Percentiles rank a stretch among this genome's conserved stretches.
These are phyloP conservation scores for Nemotelus nigrinus DNA, from an alignment of 2,888 invertebrate species.

Conservation along the genomic window DNA sequence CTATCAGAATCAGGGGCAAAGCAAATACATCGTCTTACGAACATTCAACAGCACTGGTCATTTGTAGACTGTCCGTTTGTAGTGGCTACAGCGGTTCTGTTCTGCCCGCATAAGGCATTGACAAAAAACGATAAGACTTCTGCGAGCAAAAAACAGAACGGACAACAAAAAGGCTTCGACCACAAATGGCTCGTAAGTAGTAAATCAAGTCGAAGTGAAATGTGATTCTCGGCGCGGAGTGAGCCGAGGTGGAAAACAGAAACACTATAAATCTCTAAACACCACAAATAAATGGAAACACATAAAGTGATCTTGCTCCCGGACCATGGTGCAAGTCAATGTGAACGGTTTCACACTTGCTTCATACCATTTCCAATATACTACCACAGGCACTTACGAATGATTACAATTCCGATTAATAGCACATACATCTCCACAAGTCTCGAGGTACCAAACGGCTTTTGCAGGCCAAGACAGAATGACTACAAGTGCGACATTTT, in stretches of 20 bases:
- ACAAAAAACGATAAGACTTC: not conserved
- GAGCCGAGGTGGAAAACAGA: constrained; percentile 9
- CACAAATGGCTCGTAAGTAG: constrained; percentile 30
- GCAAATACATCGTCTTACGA: too few species aligned
- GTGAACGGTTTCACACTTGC: not conserved
- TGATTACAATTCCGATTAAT: constrained; percentile 3
- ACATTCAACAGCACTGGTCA: too few species aligned
- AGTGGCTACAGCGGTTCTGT: not conserved
- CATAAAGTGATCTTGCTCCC: not conserved
- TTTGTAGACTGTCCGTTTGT: not conserved
- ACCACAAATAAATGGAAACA: constrained; percentile 11
- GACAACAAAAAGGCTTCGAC: constrained; percentile 15
- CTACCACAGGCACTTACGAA: not conserved
- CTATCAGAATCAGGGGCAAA: too few species aligned
- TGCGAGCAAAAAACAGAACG: constrained; percentile 20
- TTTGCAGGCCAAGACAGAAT: not conserved
- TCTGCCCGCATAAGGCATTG: constrained; percentile 7
- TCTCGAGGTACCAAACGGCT: not conserved
- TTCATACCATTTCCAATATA: not conserved
- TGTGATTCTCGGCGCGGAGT: constrained; percentile 9
- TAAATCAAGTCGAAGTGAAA: constrained; percentile 42
- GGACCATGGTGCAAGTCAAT: not conserved
- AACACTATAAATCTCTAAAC: not conserved
- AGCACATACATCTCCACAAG: not conserved
- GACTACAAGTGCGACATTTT: not conserved